Conservation (phyloP, 2,888 invertebrate species). For the Chirona hameri region DNA sequence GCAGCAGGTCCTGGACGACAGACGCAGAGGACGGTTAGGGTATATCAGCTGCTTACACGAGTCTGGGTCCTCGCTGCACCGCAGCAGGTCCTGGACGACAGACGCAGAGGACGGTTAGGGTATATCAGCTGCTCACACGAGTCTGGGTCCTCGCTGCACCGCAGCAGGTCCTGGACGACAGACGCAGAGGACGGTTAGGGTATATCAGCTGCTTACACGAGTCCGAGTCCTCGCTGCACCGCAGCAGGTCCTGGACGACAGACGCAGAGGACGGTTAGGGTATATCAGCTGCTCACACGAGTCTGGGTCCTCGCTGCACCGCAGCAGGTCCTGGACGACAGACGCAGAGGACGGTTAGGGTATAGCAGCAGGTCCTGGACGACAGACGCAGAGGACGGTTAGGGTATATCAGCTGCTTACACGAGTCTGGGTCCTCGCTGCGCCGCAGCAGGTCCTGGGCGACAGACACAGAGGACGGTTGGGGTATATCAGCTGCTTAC, state of each 20-base stretch:
- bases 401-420: constrained; percentile 77
- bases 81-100: constrained; percentile 62
- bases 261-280: no score
- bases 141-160: constrained; percentile 77
- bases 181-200: no score
- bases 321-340: constrained; percentile 62
- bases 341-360: no score
- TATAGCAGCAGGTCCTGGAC: constrained; percentile 66
- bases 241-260: constrained; percentile 62
- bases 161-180: constrained; percentile 62
- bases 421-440: constrained; percentile 76
- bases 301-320: constrained; percentile 77
- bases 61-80: constrained; percentile 77
- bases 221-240: constrained; percentile 77
- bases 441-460: constrained; percentile 70
- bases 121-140: no score
- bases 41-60: no score
- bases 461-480: background rate
- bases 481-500: constrained; percentile 74
- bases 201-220: no score
- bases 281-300: no score
- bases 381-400: background rate
- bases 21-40: no score
- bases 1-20: constrained; percentile 62
- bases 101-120: no score